phyloP scores from a whole-genome alignment of 2,888 invertebrate genomes.

The Eudemis profundana region DNA sequence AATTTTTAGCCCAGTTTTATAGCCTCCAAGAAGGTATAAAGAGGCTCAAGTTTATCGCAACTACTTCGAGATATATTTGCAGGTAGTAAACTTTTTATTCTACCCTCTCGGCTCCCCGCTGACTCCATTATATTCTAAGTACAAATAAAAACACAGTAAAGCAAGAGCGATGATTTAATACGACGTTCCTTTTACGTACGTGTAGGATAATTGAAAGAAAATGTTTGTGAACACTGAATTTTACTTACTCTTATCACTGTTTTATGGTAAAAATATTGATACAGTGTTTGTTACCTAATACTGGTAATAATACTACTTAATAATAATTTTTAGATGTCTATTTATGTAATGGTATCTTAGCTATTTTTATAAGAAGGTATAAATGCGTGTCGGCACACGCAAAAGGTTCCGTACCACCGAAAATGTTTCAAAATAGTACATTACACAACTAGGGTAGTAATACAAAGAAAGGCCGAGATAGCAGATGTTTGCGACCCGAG shows the following conservation, averaged over 20 bases:
- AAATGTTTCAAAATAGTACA: no score
- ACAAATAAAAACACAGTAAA: constrained; percentile 27
- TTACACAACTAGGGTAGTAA: no score
- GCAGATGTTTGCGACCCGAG: no score
- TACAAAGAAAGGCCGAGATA: no score
- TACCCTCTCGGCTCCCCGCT: constrained; percentile 17
- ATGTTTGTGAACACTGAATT: background rate
- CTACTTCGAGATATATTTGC: constrained; percentile 39
- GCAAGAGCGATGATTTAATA: constrained; percentile 12
- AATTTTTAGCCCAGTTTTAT: constrained; percentile 33
- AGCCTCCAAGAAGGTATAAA: constrained; percentile 37
- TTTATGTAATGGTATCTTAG: no score
- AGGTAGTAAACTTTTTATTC: constrained; percentile 42
- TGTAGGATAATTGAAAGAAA: background rate
- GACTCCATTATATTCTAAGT: constrained; percentile 35
- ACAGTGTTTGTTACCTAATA: no score
- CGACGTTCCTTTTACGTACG: background rate
- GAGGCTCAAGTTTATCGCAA: constrained; percentile 36
- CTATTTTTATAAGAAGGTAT: no score
- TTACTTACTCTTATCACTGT: background rate
- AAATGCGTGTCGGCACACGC: no score
- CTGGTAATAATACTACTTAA: no score
- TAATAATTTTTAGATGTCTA: no score
- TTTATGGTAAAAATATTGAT: no score
- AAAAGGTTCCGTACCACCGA: no score